Base-by-base conservation (phyloP, 2,797 vertebrate species). In the Luscinia luscinia region DNA sequence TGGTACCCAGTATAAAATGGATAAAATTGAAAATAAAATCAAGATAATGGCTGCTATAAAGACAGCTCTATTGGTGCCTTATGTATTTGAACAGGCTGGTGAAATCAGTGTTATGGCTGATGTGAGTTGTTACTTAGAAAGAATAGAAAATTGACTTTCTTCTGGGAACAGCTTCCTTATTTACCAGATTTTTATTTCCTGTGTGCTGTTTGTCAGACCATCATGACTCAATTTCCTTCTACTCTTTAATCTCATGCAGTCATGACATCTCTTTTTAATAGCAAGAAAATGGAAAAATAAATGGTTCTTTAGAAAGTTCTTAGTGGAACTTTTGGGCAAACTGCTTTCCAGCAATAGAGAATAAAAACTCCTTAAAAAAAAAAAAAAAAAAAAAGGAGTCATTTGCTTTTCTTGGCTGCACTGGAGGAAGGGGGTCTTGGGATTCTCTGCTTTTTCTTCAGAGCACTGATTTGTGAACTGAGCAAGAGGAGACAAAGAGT, bases 401-500 rank as follows among this genome's bases (percentile, higher is more conserved):
- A 4, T 27, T 24, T 17, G 10, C 13, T 69, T 51, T 10, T 81
- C 14, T 24, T 34, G 34, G 19, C 8, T n/a, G 17, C 11, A 3
- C 12, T 6, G 40, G 40, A 32, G 34, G 14, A 51, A 9, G 12
- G 15, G 24, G 9, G 1, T 32, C 3, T 8, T 61, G 66, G 38
- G 23, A 20, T 41, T 21, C 7, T 22, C 16, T 81, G 22, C 10
- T 24, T 58, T 21, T 45, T 11, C 21, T 26, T n/a, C 2, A 9
- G 26, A 38, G 7, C 21, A 1, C 0, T 0, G 28, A 2, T 16
- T 38, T 76, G 30, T 61, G 19, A 84, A 4, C 28, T 40, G 2
- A 18, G 15, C 28, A 38, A 13, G 52, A n/a, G 48, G 30, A 43
- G 45, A 20, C 34, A 16, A 27, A 43, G 43, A 21, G 21, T 6